Conservation (phyloP, 2,888 invertebrate genomes). For the Andrena bicolor region DNA sequence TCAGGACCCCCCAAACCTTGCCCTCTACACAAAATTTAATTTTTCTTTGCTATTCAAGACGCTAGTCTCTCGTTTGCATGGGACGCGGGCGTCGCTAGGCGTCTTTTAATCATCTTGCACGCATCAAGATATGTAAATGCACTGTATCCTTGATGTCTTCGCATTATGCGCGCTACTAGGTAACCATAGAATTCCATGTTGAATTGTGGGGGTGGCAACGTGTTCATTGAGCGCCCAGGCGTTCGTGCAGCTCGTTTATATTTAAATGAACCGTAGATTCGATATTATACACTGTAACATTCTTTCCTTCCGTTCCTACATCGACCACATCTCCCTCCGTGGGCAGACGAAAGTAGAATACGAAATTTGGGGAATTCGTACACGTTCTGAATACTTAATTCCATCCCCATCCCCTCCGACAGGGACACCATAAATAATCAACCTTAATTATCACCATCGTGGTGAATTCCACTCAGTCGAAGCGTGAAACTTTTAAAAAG, state of each 20-base stretch:
- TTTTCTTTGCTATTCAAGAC: slow-evolving; percentile 9
- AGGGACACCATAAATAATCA: too few relatives aligned
- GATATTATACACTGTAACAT: slow-evolving; percentile 53
- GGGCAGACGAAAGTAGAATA: slow-evolving; percentile 50
- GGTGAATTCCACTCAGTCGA: too few relatives aligned
- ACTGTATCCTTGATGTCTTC: slow-evolving; percentile 34
- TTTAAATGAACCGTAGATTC: slow-evolving; percentile 73
- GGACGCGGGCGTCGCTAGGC: slow-evolving; percentile 6
- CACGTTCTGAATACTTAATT: slow-evolving; percentile 38
- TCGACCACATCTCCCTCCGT: slow-evolving; percentile 20
- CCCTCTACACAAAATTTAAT: not conserved
- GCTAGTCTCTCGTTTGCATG: not conserved
- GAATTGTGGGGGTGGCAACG: slow-evolving; percentile 49
- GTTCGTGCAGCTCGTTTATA: slow-evolving; percentile 71
- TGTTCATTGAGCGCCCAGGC: slow-evolving; percentile 65
- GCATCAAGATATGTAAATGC: slow-evolving; percentile 72
- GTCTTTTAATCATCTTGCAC: slow-evolving; percentile 61
- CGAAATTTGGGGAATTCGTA: slow-evolving; percentile 45
- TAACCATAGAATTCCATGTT: not conserved
- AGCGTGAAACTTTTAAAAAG: too few relatives aligned
- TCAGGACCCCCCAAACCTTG: too few relatives aligned
- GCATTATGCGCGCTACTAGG: slow-evolving; percentile 12
- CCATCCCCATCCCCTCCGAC: too few relatives aligned
- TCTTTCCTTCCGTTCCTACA: slow-evolving; percentile 28
- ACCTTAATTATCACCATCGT: not conserved